Evolutionary conservation across 2,888 invertebrate genomes (phyloP).

Genomic region (Eilema sororculum): DNA sequence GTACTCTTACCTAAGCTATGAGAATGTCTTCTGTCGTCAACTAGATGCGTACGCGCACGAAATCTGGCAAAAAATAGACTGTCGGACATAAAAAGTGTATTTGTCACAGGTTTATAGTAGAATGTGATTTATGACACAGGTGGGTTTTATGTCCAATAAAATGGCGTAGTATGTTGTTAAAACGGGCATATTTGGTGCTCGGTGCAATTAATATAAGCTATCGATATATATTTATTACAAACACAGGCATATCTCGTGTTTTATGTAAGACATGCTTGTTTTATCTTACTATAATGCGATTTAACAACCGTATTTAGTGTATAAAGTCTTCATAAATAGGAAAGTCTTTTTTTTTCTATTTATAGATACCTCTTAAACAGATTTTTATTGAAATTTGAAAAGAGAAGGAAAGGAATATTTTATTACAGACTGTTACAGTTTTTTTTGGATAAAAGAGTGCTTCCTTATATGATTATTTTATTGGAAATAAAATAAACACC

Average conservation of each 20-base stretch:
- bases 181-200: constrained; percentile 38
- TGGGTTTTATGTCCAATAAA: constrained; percentile 50
- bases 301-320: not conserved
- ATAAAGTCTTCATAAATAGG: not conserved
- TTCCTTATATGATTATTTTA: too few species aligned
- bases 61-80: constrained; percentile 42
- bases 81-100: constrained; percentile 34
- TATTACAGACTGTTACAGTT: too few species aligned
- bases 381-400: too few species aligned
- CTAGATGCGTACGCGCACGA: constrained; percentile 42
- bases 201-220: constrained; percentile 34
- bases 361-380: too few species aligned
- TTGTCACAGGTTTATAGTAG: constrained; percentile 51
- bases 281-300: not conserved
- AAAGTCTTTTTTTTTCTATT: too few species aligned
- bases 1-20: not conserved
- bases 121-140: constrained; percentile 50
- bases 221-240: constrained; percentile 28
- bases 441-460: too few species aligned
- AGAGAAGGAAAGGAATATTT: too few species aligned
- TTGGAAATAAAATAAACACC: too few species aligned
- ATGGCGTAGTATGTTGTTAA: constrained; percentile 25
- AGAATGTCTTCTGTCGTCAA: constrained; percentile 12
- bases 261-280: constrained; percentile 7
- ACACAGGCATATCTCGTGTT: constrained; percentile 9